Conservation (phyloP, 2,888 invertebrate genomes). For the Pachydiplax longipennis region DNA sequence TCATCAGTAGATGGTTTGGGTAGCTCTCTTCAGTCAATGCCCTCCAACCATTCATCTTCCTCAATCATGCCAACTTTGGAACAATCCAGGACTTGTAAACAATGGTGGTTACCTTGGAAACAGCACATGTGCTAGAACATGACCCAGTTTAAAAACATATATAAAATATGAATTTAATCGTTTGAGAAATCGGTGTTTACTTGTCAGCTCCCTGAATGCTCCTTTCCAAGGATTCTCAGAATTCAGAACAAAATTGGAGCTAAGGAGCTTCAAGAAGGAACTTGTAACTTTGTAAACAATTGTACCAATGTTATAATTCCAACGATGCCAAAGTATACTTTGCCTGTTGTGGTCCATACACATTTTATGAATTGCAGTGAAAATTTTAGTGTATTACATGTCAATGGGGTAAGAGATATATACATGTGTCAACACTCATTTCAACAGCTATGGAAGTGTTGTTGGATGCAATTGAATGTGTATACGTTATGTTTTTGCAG, state of each 20-base stretch:
- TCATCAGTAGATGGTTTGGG: not conserved
- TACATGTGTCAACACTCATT: not conserved
- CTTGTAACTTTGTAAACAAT: conserved; percentile 15
- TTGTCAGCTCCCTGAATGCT: not conserved
- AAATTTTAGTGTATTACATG: conserved; percentile 11
- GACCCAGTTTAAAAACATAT: not conserved
- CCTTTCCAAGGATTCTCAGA: not conserved
- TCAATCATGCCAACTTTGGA: not conserved
- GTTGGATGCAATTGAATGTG: conserved; percentile 22
- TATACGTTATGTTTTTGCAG: conserved; percentile 42
- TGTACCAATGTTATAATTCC: conserved; percentile 43
- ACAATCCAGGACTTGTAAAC: conserved; percentile 45
- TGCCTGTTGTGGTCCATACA: conserved; percentile 16
- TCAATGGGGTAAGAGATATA: not conserved
- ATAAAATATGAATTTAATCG: not conserved
- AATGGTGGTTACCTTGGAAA: conserved; percentile 49
- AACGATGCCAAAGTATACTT: conserved; percentile 45
- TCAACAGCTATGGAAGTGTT: conserved; percentile 3
- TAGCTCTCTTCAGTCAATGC: not conserved
- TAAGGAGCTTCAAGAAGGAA: conserved; percentile 2
- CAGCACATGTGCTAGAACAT: conserved; percentile 41
- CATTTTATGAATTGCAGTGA: conserved; percentile 30
- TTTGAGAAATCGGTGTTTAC: conserved; percentile 4
- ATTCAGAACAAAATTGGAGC: conserved; percentile 7
- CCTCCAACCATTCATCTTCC: not conserved